Percentiles rank a stretch among this genome's conserved stretches.
Evolutionary conservation across 2,113 vertebrate species (phyloP).

Genomic region (Callorhinus ursinus): DNA sequence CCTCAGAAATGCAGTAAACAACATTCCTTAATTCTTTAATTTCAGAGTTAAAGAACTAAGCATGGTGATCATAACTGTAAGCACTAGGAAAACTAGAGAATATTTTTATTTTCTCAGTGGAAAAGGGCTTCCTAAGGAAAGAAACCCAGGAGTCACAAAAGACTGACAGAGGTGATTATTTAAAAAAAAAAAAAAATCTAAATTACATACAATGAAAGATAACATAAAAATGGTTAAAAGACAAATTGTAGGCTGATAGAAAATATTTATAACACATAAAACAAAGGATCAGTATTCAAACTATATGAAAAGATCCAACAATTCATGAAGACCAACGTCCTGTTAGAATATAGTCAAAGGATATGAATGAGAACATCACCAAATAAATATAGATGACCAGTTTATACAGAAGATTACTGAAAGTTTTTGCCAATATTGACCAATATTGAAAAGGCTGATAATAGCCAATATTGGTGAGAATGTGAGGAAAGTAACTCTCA

Average conservation of each 20-base stretch:
- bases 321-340: not conserved
- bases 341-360: not conserved
- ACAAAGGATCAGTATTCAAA: not conserved
- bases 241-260: not conserved
- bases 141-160: not conserved
- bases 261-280: not conserved
- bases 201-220: not conserved
- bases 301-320: not conserved
- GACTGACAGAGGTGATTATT: not conserved
- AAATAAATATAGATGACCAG: not conserved
- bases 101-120: not conserved
- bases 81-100: not conserved
- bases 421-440: not conserved
- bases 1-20: not conserved
- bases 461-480: slow-evolving; percentile 13
- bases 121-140: not conserved
- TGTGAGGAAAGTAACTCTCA: not conserved
- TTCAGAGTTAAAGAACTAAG: not conserved
- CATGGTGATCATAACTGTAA: not conserved
- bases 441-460: not conserved
- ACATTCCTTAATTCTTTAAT: not conserved
- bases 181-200: not conserved
- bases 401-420: not conserved
- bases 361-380: not conserved
- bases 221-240: not conserved